A percentile compares a stretch with the other conserved stretches of the same genome.
phyloP scores from a whole-genome alignment of 2,888 invertebrate genomes.

The Mystacides longicornis region DNA sequence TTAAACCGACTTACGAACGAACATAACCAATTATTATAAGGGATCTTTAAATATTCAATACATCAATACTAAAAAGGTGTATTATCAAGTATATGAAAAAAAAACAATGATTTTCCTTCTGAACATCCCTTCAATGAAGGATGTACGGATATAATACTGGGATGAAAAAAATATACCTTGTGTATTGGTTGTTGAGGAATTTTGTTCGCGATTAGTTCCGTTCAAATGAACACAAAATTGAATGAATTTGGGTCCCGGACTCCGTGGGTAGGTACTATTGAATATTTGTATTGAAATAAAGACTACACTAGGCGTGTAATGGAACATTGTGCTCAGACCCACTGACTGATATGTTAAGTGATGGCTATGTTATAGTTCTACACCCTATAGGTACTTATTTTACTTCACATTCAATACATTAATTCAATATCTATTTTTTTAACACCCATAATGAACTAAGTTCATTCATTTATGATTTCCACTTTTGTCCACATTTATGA shows the following conservation, averaged over 20 bases:
- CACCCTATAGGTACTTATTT: too few species aligned
- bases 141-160: background rate
- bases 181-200: background rate
- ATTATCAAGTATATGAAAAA: too few species aligned
- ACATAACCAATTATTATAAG: too few species aligned
- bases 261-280: background rate
- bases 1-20: too few species aligned
- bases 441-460: too few species aligned
- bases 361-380: slow-evolving; percentile 22
- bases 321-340: slow-evolving; percentile 22
- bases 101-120: background rate
- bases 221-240: slow-evolving; percentile 1
- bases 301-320: slow-evolving; percentile 22
- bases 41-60: too few species aligned
- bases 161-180: background rate
- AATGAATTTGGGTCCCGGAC: slow-evolving; percentile 12
- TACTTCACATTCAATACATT: too few species aligned
- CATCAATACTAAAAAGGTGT: too few species aligned
- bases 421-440: too few species aligned
- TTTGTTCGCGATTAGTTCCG: background rate
- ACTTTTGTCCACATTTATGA: background rate
- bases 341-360: slow-evolving; percentile 22
- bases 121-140: background rate
- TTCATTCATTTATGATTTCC: too few species aligned
- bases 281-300: slow-evolving; percentile 6